Percentiles rank a stretch among this genome's conserved stretches.
Evolutionary conservation across 2,797 vertebrate species (phyloP).

Genomic region (Champsocephalus esox): DNA sequence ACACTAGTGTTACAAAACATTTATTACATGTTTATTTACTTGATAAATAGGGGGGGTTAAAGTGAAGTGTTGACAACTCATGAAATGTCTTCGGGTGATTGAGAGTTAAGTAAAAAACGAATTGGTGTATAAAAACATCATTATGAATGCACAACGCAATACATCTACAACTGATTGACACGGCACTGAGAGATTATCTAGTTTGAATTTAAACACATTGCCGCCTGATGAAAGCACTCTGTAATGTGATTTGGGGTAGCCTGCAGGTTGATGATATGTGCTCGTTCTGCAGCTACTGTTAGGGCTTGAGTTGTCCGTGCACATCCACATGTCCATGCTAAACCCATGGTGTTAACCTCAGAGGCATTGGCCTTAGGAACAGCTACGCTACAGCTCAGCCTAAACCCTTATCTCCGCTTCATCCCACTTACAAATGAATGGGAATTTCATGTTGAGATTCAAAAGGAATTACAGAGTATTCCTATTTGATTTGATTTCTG

Average conservation of each 20-base stretch:
- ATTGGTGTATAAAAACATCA: slow-evolving; percentile 10
- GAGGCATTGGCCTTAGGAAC: slow-evolving; percentile 53
- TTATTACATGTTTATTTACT: background rate
- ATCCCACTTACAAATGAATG: slow-evolving; percentile 66
- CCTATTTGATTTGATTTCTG: slow-evolving; percentile 36
- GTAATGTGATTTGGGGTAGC: slow-evolving; percentile 1
- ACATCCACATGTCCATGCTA: slow-evolving; percentile 38
- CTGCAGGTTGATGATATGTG: slow-evolving; percentile 24
- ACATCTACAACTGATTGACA: background rate
- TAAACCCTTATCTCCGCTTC: slow-evolving; percentile 53
- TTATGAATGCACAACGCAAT: slow-evolving; percentile 17
- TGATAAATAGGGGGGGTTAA: background rate
- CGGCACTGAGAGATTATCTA: slow-evolving; percentile 17
- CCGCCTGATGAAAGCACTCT: slow-evolving; percentile 17
- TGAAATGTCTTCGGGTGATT: slow-evolving; percentile 5
- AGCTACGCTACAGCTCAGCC: slow-evolving; percentile 40
- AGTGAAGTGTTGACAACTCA: background rate
- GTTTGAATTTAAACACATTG: slow-evolving; percentile 51
- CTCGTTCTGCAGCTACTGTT: slow-evolving; percentile 32
- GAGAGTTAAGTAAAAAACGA: background rate
- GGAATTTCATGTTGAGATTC: slow-evolving; percentile 63
- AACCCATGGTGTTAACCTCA: slow-evolving; percentile 52
- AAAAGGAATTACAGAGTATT: slow-evolving; percentile 60
- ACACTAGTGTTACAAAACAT: background rate
- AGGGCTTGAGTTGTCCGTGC: slow-evolving; percentile 28